These are phyloP conservation scores for Cheilosia grossa DNA, from an alignment of 2,888 invertebrate genomes.

Conservation along the genomic window DNA sequence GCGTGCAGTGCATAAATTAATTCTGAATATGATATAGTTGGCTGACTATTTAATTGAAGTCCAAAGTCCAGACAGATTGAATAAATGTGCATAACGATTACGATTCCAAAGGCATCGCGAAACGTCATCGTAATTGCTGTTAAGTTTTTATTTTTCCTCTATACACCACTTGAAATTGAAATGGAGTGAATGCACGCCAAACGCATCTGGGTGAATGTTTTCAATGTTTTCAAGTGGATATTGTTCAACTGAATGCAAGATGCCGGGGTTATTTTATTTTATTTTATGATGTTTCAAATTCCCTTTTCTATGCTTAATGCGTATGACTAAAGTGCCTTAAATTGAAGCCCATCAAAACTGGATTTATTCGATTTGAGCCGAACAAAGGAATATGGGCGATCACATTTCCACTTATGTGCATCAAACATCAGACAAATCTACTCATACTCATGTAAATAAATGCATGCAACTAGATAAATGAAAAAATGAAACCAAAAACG, in stretches of 20 bases:
- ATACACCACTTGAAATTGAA: not conserved
- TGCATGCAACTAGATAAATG: no score
- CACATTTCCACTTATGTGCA: not conserved
- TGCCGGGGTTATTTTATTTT: not conserved
- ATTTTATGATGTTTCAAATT: not conserved
- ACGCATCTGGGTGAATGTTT: not conserved
- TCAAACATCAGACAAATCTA: not conserved
- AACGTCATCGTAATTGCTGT: conserved; percentile 47
- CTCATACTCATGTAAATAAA: no score
- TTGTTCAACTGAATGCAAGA: not conserved
- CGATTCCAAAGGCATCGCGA: conserved; percentile 7
- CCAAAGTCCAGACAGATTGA: conserved; percentile 52
- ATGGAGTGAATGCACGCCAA: not conserved
- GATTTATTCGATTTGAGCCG: not conserved
- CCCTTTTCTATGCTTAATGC: not conserved
- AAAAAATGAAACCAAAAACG: no score
- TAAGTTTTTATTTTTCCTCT: not conserved
- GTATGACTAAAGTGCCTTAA: not conserved
- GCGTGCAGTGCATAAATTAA: conserved; percentile 4
- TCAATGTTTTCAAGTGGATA: not conserved
- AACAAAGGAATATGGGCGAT: not conserved
- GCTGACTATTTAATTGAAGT: conserved; percentile 56
- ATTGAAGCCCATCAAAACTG: not conserved
- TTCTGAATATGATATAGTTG: not conserved
- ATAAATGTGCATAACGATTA: conserved; percentile 25